phyloP scores from a whole-genome alignment of 1,140 invertebrate genomes.

The Cotesia chilonis region DNA sequence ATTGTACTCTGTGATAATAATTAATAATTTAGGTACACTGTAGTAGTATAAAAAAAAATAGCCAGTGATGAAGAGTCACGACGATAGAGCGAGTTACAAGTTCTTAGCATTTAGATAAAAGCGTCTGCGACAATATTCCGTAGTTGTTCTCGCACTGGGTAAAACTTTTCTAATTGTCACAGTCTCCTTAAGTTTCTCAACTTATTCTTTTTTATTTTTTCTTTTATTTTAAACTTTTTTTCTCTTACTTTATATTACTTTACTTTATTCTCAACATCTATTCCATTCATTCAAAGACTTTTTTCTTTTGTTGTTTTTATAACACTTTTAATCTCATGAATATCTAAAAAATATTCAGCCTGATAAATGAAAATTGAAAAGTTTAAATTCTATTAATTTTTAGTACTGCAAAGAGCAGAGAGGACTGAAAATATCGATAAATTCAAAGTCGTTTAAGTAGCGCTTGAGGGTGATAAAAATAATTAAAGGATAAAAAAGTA shows the following conservation, averaged over 20 bases:
- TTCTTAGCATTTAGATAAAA: neutral
- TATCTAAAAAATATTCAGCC: too few species aligned
- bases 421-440: too few species aligned
- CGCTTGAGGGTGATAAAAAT: too few species aligned
- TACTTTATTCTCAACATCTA: slow-evolving; percentile 3
- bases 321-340: neutral
- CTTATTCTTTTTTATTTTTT: neutral
- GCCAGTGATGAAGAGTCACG: neutral
- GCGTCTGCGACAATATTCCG: slow-evolving; percentile 7
- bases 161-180: slow-evolving; percentile 11
- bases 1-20: too few species aligned
- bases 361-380: too few species aligned
- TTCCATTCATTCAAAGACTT: neutral
- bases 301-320: neutral
- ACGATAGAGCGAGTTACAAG: neutral
- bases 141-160: neutral
- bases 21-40: too few species aligned
- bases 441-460: too few species aligned
- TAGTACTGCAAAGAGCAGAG: too few species aligned
- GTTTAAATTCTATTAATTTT: too few species aligned
- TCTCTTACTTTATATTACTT: slow-evolving; percentile 1
- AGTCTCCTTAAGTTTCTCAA: slow-evolving; percentile 3
- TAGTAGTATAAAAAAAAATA: neutral
- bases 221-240: neutral
- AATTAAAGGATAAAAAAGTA: too few species aligned